Evolutionary conservation across 2,888 invertebrate genomes (phyloP).

Genomic region (Drosophila subsilvestris): DNA sequence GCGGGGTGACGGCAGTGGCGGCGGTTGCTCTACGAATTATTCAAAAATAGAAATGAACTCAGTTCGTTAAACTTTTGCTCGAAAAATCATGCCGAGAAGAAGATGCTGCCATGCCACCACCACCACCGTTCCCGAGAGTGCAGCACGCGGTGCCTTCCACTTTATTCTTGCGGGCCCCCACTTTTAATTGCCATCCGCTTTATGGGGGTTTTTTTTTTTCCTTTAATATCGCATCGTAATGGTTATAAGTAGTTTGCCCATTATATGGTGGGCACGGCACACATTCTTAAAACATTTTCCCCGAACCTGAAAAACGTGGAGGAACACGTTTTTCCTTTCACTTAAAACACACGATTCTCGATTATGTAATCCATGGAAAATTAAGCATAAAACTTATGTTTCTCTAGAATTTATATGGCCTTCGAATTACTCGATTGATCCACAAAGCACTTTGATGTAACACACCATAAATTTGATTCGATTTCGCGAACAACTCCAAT

Average conservation of each 20-base stretch:
- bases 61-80: constrained; percentile 84
- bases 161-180: constrained; percentile 33
- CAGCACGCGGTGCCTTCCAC: constrained; percentile 55
- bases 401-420: constrained; percentile 21
- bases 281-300: constrained; percentile 38
- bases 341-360: constrained; percentile 31
- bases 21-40: constrained; percentile 67
- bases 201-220: constrained; percentile 20
- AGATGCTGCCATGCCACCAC: constrained; percentile 20
- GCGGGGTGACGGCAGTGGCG: constrained; percentile 39
- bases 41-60: constrained; percentile 85
- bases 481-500: constrained; percentile 57
- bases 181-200: constrained; percentile 52
- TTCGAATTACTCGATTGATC: constrained; percentile 45
- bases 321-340: constrained; percentile 57
- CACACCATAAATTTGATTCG: constrained; percentile 46
- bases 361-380: constrained; percentile 51
- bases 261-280: constrained; percentile 36
- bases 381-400: constrained; percentile 9
- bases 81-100: constrained; percentile 62
- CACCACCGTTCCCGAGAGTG: constrained; percentile 31
- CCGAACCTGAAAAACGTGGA: constrained; percentile 67
- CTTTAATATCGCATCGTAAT: constrained; percentile 17
- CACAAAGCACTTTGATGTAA: constrained; percentile 46
- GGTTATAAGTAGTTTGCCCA: constrained; percentile 51